These are phyloP conservation scores for Semnornis frantzii DNA, from an alignment of 2,113 vertebrate species.

Conservation along the genomic window DNA sequence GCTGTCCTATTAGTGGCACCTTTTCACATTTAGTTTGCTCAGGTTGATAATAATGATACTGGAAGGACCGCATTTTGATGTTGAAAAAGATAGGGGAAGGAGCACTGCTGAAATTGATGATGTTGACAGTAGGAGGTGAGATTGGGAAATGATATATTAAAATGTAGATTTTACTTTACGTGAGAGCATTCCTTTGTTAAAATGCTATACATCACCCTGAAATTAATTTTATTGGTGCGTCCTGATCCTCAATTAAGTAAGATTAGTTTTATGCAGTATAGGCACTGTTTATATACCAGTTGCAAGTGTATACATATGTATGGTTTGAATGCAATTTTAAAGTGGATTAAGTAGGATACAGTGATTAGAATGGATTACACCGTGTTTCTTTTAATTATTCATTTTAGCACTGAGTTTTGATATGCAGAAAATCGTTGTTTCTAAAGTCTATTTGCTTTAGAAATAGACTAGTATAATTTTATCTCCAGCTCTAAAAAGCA, in stretches of 20 bases:
- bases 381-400: not conserved
- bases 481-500: not conserved
- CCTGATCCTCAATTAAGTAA: not conserved
- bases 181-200: conserved; percentile 41
- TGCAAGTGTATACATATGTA: not conserved
- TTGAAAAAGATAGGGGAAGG: conserved; percentile 70
- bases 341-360: not conserved
- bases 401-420: not conserved
- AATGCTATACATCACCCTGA: not conserved
- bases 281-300: not conserved
- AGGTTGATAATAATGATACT: conserved; percentile 72
- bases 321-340: not conserved
- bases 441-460: not conserved
- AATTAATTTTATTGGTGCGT: not conserved
- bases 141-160: conserved; percentile 61
- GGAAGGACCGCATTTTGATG: conserved; percentile 75
- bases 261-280: not conserved
- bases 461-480: conserved; percentile 3
- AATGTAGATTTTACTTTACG: conserved; percentile 32
- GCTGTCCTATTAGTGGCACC: conserved; percentile 76
- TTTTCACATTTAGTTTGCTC: conserved; percentile 77
- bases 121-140: conserved; percentile 74
- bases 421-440: not conserved
- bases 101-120: conserved; percentile 70
- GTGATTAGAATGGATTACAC: not conserved